Conservation (phyloP, 2,888 invertebrate genomes). For the Coronaproctus castanopsis region DNA sequence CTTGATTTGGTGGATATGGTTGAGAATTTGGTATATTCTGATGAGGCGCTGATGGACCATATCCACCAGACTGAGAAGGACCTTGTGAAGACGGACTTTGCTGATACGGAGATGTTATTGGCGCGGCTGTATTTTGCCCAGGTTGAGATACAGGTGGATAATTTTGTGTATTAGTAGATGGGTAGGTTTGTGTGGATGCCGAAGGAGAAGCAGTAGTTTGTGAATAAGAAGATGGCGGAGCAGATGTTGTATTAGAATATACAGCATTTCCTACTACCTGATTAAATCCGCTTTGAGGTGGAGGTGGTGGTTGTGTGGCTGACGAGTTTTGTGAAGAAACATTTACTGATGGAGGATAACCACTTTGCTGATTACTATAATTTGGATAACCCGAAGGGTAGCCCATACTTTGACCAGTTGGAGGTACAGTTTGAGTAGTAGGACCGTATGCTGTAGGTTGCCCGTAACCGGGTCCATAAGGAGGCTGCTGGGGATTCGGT, state of each 20-base stretch:
- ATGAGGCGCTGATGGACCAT: conserved; percentile 25
- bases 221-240: conserved; percentile 19
- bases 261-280: conserved; percentile 6
- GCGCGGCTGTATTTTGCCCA: conserved; percentile 16
- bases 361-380: conserved; percentile 5
- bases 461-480: conserved; percentile 6
- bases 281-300: conserved; percentile 6
- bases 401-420: conserved; percentile 2
- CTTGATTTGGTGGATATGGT: conserved; percentile 34
- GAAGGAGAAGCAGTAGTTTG: conserved; percentile 27
- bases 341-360: conserved; percentile 6
- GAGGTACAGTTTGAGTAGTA: conserved; percentile 5
- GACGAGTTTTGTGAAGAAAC: conserved; percentile 9
- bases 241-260: not conserved
- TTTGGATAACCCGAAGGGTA: conserved; percentile 11
- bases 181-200: conserved; percentile 35
- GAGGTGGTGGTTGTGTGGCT: conserved; percentile 6
- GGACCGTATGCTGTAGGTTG: conserved; percentile 8
- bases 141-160: conserved; percentile 16
- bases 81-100: conserved; percentile 30
- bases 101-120: conserved; percentile 25
- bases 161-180: conserved; percentile 31
- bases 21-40: conserved; percentile 27
- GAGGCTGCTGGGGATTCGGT: conserved; percentile 7
- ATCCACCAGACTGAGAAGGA: conserved; percentile 39